Percentiles rank a stretch among this genome's conserved stretches.
phyloP scores from a whole-genome alignment of 2,797 vertebrate species.

The Scolopax bukidnonensis region DNA sequence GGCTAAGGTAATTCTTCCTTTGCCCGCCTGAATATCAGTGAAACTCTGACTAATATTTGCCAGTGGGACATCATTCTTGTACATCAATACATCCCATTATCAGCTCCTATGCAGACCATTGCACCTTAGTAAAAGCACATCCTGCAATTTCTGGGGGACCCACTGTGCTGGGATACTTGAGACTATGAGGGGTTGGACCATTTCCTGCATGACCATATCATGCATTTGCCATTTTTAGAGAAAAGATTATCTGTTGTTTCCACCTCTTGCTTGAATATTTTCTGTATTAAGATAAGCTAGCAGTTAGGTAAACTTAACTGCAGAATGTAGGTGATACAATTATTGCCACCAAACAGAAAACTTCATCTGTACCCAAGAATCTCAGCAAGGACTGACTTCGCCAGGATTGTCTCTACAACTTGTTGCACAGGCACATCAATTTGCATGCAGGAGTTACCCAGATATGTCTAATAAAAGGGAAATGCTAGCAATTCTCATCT shows the following conservation, averaged over 20 bases:
- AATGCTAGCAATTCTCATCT: neutral
- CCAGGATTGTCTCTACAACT: neutral
- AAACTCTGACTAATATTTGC: neutral
- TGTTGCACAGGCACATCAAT: neutral
- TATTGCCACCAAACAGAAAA: neutral
- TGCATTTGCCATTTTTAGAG: neutral
- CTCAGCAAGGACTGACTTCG: neutral
- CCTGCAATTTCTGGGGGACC: neutral
- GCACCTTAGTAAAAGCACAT: neutral
- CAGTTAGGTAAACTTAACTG: neutral
- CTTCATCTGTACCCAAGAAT: neutral
- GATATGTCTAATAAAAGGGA: neutral
- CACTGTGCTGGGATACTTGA: neutral
- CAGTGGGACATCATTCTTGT: accelerated
- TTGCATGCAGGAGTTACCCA: neutral
- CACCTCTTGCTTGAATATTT: neutral
- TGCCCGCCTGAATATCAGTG: neutral
- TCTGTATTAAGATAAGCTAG: neutral
- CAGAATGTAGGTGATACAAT: neutral
- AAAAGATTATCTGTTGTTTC: neutral
- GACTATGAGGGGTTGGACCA: neutral
- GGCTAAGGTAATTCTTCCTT: neutral
- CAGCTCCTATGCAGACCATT: too few species aligned
- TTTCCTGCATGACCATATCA: neutral
- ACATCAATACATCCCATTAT: accelerated